Evolutionary conservation across 2,888 invertebrate genomes (phyloP), one percentile per base, ranked within the genome.

Genomic region (Aquatica leii): DNA sequence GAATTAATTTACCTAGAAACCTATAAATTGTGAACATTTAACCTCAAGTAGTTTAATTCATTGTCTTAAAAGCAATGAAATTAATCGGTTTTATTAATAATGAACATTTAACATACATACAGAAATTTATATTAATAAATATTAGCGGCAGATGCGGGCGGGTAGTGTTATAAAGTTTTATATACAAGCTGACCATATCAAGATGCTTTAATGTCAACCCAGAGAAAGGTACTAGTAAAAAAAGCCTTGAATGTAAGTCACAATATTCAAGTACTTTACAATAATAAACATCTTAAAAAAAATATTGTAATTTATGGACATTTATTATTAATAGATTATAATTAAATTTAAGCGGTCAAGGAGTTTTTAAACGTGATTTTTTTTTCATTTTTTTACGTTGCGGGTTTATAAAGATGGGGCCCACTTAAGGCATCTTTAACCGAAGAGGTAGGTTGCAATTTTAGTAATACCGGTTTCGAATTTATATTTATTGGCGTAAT

Each of bases 171-270:
- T 59, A 54, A 55, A 11, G 6, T 46, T 46, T 24, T 24, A n/a
- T n/a, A n/a, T n/a, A n/a, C n/a, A n/a, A n/a, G n/a, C 24, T 24
- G 24, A 6, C 24, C 24, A 2, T 6, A 24, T 6, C 4, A 24
- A 24, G 24, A 24, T 24, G 24, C 6, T 24, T 14, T 41, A 41
- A 15, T 8, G 15, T 18, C 18, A 46, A 18, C 15, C 18, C 5
- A 11, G 14, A 18, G 46, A 46, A 46, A 46, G 46, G 11, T 37
- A 37, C 37, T 3, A n/a, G n/a, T n/a, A n/a, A n/a, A n/a, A n/a
- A n/a, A 17, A 18, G 53, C 65, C 67, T 67, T 64, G 62, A 56
- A 66, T 68, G 56, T 69, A 71, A 72, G 71, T 71, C 71, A 51
- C 37, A 48, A 46, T 53, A 53, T 21, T 37, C 20, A 62, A 57